phyloP scores from a whole-genome alignment of 1,140 invertebrate species.

The Dinothrombium tinctorium region DNA sequence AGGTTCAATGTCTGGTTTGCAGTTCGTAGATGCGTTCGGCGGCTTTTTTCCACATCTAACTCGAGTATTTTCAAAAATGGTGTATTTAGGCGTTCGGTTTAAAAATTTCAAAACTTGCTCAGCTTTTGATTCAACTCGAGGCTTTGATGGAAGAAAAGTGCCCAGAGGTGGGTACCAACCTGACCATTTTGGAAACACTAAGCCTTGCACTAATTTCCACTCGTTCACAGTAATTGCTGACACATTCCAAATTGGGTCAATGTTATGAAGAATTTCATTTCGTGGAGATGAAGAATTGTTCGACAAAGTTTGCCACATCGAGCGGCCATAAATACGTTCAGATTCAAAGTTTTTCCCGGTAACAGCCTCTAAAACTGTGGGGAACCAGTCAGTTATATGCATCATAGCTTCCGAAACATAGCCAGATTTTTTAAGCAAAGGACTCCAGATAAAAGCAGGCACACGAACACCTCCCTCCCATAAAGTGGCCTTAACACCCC shows the following conservation, averaged over 20 bases:
- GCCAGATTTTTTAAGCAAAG: constrained; percentile 28
- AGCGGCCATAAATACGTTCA: constrained; percentile 42
- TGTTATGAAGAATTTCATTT: constrained; percentile 52
- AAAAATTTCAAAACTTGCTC: constrained; percentile 15
- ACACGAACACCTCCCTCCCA: constrained; percentile 74
- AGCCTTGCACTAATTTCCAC: constrained; percentile 59
- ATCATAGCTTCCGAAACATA: constrained; percentile 41
- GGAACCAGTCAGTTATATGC: constrained; percentile 71
- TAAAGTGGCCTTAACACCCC: constrained; percentile 55
- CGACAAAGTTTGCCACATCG: constrained; percentile 44
- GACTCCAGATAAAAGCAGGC: constrained; percentile 50
- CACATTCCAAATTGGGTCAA: constrained; percentile 48
- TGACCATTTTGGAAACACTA: constrained; percentile 15
- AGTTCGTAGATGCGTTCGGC: constrained; percentile 15
- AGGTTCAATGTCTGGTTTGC: constrained; percentile 14
- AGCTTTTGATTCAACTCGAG: constrained; percentile 5
- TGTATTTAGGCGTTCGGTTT: constrained; percentile 7
- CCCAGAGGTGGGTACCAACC: no score
- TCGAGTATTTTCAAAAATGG: no score
- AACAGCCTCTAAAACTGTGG: constrained; percentile 36
- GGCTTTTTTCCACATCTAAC: not conserved
- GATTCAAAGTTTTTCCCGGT: constrained; percentile 21
- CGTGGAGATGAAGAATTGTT: constrained; percentile 35
- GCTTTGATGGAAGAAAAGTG: constrained; percentile 7
- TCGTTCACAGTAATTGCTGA: constrained; percentile 41